Conservation (phyloP, 2,113 vertebrate species). For the Sebastes fasciatus region DNA sequence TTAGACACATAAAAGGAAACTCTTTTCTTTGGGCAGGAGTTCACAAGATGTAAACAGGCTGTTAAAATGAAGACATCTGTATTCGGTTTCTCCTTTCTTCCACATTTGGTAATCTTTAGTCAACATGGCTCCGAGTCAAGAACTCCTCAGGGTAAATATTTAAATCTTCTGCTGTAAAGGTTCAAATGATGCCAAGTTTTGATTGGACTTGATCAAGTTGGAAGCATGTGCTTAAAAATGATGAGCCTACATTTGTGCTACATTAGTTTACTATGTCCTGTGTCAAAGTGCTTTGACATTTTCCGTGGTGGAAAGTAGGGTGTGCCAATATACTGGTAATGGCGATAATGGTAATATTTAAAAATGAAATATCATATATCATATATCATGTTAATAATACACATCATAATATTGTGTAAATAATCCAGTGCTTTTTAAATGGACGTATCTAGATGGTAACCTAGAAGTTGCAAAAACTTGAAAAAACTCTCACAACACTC, state of each 20-base stretch:
- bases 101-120: constrained; percentile 70
- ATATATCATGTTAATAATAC: no score
- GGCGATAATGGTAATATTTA: no score
- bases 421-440: no score
- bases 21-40: constrained; percentile 64
- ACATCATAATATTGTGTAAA: no score
- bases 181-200: neutral
- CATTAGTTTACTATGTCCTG: neutral
- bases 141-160: constrained; percentile 31
- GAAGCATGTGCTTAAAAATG: neutral
- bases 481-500: no score
- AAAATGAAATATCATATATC: no score
- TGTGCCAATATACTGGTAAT: no score
- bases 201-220: constrained; percentile 3
- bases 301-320: neutral
- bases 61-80: constrained; percentile 75
- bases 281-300: neutral
- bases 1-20: constrained; percentile 71
- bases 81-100: constrained; percentile 46
- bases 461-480: no score
- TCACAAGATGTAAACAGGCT: constrained; percentile 77
- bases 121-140: constrained; percentile 48
- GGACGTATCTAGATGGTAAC: no score
- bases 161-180: constrained; percentile 48
- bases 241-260: neutral